Evolutionary conservation across 2,888 invertebrate species (phyloP), one percentile per base, ranked within the genome.

Genomic region (Polymixis flavicincta): DNA sequence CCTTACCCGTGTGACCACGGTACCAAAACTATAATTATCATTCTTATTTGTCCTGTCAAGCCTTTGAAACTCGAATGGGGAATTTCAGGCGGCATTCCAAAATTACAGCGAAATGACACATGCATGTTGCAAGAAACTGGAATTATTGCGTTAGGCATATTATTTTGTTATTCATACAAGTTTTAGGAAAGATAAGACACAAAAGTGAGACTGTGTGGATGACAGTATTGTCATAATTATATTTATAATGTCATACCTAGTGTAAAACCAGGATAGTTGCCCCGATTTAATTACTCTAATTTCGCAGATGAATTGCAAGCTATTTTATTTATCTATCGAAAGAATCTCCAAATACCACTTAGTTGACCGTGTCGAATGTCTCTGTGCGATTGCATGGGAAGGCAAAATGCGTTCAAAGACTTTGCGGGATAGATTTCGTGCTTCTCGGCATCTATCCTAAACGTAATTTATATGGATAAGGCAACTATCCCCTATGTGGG

Each of bases 131-230:
- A n/a, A 61, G 19, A 48, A 54, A 76, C 14, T 42, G 8, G n/a
- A 14, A 25, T 45, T n/a, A 45, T 73, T 45, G 19, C 32, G 28
- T 52, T 52, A 60, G 28, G 28, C 5, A 52, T 50, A 42, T n/a
- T 37, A 37, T 37, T 37, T 37, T 71, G 9, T 52, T 52, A 60
- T 54, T 19, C 48, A 68, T 37, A 69, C 14, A 77, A 1, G 6
- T 9, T 76, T 60, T 52, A 1, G 76, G 52, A 59, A 68, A 77
- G 54, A 2, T 19, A 14, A 22, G n/a, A 52, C 59, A 45, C 2
- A 13, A 1, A 4, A n/a, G 6, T 8, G n/a, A 9, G 54, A 28
- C 22, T 37, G 5, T 37, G 5, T 14, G 9, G 3, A 42, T n/a
- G 28, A n/a, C 28, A 57, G n/a, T 28, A 75, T n/a, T n/a, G 50